Base-by-base conservation (phyloP, 2,888 invertebrate genomes). In the Nomada goodeniana region DNA sequence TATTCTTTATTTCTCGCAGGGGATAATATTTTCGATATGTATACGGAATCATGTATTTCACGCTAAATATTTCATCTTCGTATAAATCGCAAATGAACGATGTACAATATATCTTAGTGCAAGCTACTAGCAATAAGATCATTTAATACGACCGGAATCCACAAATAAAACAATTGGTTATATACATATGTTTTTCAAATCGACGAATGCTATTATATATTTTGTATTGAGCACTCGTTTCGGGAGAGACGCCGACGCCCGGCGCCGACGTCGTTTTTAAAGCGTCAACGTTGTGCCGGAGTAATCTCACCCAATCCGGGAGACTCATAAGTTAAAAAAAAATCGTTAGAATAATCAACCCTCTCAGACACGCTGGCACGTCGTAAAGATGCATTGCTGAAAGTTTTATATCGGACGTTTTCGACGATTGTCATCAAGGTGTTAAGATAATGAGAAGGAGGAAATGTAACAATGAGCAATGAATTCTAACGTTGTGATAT, bases 171-270 rank as follows among this genome's bases (percentile, higher is more conserved):
- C 91, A 91, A 91, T 91, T 89, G 89, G 86, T 86, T 88, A 90
- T 89, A 90, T 90, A 91, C 90, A 90, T 91, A 88, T 91, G 87
- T 92, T 91, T 92, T 92, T 92, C 89, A 91, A 91, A 92, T 92
- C 92, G 92, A 92, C 92, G 92, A 92, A 92, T 92, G 91, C 91
- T 91, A 93, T 92, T 92, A 92, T 91, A 92, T 92, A 93, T 93
- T 92, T 92, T 92, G 91, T 92, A 93, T 93, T 91, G 92, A 92
- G 92, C 91, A 93, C 90, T 92, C 92, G 91, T 92, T 92, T 91
- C 89, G 91, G 90, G 90, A 90, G 89, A 90, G 90, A 90, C 90
- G 90, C 90, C 91, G 92, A 92, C 91, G 91, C 91, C 91, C 91
- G 92, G 91, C 91, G 92, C 91, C 91, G 91, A 91, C 90, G 91